A percentile compares a stretch with the other conserved stretches of the same genome.
Conservation (phyloP, 2,888 invertebrate species). For the Xestia sexstrigata region DNA sequence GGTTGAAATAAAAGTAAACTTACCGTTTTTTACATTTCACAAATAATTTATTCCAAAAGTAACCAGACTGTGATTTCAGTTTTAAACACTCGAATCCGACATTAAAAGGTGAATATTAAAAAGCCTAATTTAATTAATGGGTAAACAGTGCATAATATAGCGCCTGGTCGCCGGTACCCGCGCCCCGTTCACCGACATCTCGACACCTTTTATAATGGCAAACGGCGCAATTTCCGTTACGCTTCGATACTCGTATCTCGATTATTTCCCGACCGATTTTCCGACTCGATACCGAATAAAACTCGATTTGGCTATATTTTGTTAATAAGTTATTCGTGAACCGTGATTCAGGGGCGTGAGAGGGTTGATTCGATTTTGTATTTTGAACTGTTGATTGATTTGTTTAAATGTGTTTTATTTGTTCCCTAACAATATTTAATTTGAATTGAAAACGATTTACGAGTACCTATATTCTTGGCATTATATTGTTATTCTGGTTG, state of each 20-base stretch:
- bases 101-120: conserved; percentile 40
- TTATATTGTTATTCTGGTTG: background rate
- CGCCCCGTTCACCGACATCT: conserved; percentile 47
- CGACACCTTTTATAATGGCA: conserved; percentile 81
- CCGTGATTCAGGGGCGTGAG: conserved; percentile 37
- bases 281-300: conserved; percentile 74
- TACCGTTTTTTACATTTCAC: background rate
- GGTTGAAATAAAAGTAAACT: background rate
- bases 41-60: background rate
- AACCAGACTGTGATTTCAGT: background rate
- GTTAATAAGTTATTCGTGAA: conserved; percentile 62
- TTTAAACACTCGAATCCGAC: conserved; percentile 30
- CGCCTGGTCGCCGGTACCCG: conserved; percentile 18
- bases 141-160: conserved; percentile 53
- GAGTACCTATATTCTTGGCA: background rate
- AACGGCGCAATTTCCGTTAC: conserved; percentile 85
- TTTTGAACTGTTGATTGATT: conserved; percentile 13
- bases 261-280: conserved; percentile 84
- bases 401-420: conserved; percentile 20
- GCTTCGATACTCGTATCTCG: conserved; percentile 79
- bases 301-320: conserved; percentile 73
- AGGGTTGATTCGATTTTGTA: conserved; percentile 41
- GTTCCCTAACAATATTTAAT: background rate
- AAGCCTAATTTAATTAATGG: conserved; percentile 53
- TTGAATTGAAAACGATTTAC: background rate